Evolutionary conservation across 2,113 vertebrate species (phyloP), one percentile per base, ranked within the genome.

Genomic region (Seriola quinqueradiata): DNA sequence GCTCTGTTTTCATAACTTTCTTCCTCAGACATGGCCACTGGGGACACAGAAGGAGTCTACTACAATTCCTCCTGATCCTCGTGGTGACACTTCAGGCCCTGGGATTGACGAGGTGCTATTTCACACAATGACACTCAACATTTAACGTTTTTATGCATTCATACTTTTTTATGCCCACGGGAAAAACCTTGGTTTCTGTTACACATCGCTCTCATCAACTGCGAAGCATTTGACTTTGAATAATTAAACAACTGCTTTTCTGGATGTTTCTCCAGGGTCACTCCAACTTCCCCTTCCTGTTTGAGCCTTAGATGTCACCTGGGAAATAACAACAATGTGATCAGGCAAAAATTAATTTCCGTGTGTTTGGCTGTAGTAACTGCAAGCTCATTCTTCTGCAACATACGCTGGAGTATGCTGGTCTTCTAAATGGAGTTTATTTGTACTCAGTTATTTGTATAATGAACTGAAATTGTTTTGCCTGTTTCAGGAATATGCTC

Each of bases 211-310:
- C 3, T 58, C 10, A 13, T 38, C 70, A 48, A 16, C 8, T 69
- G 11, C 13, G n/a, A 9, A 34, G 14, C 1, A 23, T 46, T 6
- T 73, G 5, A 63, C 36, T 54, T 7, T 16, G 4, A 32, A 3
- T 70, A 32, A 40, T 32, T 3, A 3, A 28, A 57, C 54, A 38
- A 3, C 19, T n/a, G 4, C 23, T 70, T 6, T 73, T 28, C 61
- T 58, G 67, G 17, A 21, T 57, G 5, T 85, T 71, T 77, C 66
- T 77, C 36, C 82, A 95, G 94, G 93, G 88, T 78, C 80, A 86
- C 1, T 81, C 85, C 65, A 93, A 90, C 84, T 93, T 94, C 74
- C 90, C 94, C 21, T 95, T 95, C 90, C 82, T 94, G 65, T 95
- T 95, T 58, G 93, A 95, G 71, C 94, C 93, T 17, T 95, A 92